Base-by-base conservation (phyloP, 1,140 invertebrate species). In the Eriocheir sinensis region DNA sequence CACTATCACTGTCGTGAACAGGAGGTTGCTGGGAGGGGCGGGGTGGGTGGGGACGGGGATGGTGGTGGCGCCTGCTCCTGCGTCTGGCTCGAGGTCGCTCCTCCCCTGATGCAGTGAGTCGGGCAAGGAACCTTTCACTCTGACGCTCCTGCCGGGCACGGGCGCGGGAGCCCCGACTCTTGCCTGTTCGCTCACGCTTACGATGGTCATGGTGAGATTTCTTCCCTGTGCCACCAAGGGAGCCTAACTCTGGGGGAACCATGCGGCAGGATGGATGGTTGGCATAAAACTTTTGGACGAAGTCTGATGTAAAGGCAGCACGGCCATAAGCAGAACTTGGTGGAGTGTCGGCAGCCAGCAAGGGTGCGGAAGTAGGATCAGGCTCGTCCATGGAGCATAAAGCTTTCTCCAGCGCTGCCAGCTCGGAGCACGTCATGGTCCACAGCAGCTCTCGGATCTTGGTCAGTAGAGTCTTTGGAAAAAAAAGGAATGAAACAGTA, bases 361-460 rank as follows among this genome's bases (percentile, higher is more conserved):
- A 17, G 17, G 79, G 91, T 21, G 90, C 60, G 30, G 93, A 41
- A 38, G 85, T 38, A 30, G 72, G 91, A 53, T 95, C 94, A n/a
- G 97, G 98, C 93, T 99, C 98, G 96, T 99, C 99, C 95, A 98
- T 98, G 94, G 98, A 99, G 96, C 99, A 99, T 15, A 99, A 97
- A 88, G 99, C 97, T 96, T 98, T 98, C 96, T 99, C 99, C 44
- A 99, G 96, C 94, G 98, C 98, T 96, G 97, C 97, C 83, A 99
- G 97, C 97, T 99, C 99, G 44, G 97, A 97, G 72, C 98, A 97
- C 96, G 98, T 98, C 95, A 99, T 97, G 1, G 98, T 99, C 98
- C 98, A 98, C 36, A 99, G 97, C 40, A 99, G 97, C 96, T 99
- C 99, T 79, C 98, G 97, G 95, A 99, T 99, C 97, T 98, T 98